Base-by-base conservation (phyloP, 2,888 invertebrate genomes). In the Megalurothrips usitatus region DNA sequence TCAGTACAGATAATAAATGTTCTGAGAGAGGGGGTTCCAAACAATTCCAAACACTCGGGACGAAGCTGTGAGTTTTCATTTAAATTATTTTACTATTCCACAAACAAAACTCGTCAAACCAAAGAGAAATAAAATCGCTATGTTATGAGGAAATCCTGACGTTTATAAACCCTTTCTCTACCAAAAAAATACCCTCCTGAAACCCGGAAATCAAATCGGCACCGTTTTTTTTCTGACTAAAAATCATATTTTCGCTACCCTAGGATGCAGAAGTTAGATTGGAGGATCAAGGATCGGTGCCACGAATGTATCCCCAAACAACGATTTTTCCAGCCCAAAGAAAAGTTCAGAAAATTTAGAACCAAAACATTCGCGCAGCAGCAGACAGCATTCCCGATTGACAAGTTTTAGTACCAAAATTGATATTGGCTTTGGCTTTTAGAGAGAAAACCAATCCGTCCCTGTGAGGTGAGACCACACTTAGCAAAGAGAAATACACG, bases 361-460 rank as follows among this genome's bases (percentile, higher is more conserved):
- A 68, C 23, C 23, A 23, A 68, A 68, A 68, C 68, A 68, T 68
- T 68, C 4, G 23, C 68, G 4, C 58, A 58, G 4, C 11, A 58
- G 58, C 58, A 58, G 58, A 58, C 58, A 58, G n/a, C 58, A n/a
- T 58, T 58, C 58, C n/a, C 19, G 58, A 58, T 58, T 58, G 58
- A 58, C 58, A n/a, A 58, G n/a, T n/a, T 19, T 10, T 58, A n/a
- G 6, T 58, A n/a, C 0, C n/a, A n/a, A 19, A 1, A 58, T 58
- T 58, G 58, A 58, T 14, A 14, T 58, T 58, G 3, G 10, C 52
- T 8, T 52, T 12, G 52, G 34, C 3, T 43, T 43, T 2, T 6
- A 43, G 3, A 43, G 6, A 43, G 6, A 43, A 6, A 43, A n/a
- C n/a, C 34, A 2, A 43, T 6, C 34, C 2, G 34, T 4, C n/a